Percentiles rank a stretch among this genome's conserved stretches.
These are phyloP conservation scores for Tenualosa ilisha DNA, from an alignment of 2,797 vertebrate species.

Conservation along the genomic window DNA sequence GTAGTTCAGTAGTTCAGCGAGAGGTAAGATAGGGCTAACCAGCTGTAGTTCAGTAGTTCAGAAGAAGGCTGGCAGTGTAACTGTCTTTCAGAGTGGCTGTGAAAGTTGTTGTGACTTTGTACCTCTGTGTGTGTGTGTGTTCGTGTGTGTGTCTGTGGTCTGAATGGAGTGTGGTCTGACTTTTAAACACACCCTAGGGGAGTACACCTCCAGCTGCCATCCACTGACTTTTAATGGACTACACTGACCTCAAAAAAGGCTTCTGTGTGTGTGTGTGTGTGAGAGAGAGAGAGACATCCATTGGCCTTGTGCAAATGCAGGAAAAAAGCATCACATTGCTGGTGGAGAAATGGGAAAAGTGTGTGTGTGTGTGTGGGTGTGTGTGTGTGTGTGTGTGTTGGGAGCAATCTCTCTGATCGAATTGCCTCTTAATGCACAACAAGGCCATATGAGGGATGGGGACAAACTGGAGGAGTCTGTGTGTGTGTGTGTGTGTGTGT, in stretches of 20 bases:
- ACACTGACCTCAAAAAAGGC: conserved; percentile 1
- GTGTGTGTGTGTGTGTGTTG: not conserved
- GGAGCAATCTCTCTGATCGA: not conserved
- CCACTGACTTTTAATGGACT: conserved; percentile 5
- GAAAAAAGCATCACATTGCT: too few species aligned
- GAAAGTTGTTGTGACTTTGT: not conserved
- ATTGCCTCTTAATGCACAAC: not conserved
- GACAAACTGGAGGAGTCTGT: too few species aligned
- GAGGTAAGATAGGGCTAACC: too few species aligned
- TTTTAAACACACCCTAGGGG: conserved; percentile 1
- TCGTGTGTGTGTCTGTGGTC: not conserved
- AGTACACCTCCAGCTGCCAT: not conserved
- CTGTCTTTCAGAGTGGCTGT: too few species aligned
- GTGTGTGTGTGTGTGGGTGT: too few species aligned
- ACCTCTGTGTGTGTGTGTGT: not conserved
- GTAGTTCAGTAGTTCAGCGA: too few species aligned
- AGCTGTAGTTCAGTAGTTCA: too few species aligned
- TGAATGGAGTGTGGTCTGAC: not conserved
- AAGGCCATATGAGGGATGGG: not conserved
- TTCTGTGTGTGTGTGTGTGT: not conserved
- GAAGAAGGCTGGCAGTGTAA: too few species aligned
- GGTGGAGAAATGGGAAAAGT: not conserved
- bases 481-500: not conserved
- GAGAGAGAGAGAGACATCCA: too few species aligned
- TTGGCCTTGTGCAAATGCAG: too few species aligned